Base-by-base conservation (phyloP, 1,140 invertebrate genomes). In the Himalopsyche phryganea region DNA sequence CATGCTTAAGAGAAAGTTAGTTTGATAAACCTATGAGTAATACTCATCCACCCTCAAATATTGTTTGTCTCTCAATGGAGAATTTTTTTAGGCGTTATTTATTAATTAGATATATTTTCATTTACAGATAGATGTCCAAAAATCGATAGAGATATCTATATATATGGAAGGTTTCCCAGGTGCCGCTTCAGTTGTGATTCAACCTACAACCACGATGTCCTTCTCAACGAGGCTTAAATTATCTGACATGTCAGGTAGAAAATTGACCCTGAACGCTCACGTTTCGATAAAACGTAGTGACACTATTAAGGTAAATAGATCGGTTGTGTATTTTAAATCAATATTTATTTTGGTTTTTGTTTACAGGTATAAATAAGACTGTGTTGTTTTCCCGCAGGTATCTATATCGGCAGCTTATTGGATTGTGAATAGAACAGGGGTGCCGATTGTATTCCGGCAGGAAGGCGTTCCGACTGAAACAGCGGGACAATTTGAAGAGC, bases 361-460 rank as follows among this genome's bases (percentile, higher is more conserved):
- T 36, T 36, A 36, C n/a, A 9, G 9, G 9, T n/a, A 36, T n/a
- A 36, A 10, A 45, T 10, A 15, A 10, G 9, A 11, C 42, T 10
- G 9, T 45, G 42, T 46, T 74, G 18, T 45, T 46, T 28, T 40
- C 23, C 61, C 54, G 44, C 78, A 92, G 81, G 81, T 96, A 49
- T 85, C 83, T 41, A 80, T 98, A 11, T 89, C 84, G 57, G 89
- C 92, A 15, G 88, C 90, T 0, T 97, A 90, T 76, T 98, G 96
- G 96, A 85, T 99, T 61, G 85, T 98, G 19, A 98, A 99, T 72
- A 91, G 91, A 72, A 94, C 92, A 11, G 96, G 95, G 0, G 78
- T 98, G 35, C 94, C 96, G 1, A 72, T 98, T n/a, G 87, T 98
- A 15, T 95, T 96, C 70, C 84, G 87, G 67, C 95, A 98, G 77